A percentile compares a stretch with the other conserved stretches of the same genome.
These are phyloP conservation scores for Eupleurogrammus muticus DNA, from an alignment of 2,797 vertebrate genomes.

Conservation along the genomic window DNA sequence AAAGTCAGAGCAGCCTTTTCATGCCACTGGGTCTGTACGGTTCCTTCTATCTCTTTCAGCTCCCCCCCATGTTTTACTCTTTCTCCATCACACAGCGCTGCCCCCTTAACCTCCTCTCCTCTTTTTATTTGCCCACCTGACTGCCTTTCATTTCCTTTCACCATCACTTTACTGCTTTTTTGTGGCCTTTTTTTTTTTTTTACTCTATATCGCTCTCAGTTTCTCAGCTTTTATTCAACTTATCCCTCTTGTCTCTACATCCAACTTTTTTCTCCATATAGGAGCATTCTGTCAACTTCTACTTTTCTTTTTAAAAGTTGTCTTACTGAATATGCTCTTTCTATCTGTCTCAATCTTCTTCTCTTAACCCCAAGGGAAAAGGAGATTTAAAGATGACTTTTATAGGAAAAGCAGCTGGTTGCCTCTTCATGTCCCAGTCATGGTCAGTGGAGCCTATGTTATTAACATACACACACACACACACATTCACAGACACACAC, in stretches of 20 bases:
- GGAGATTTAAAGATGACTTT: conserved; percentile 56
- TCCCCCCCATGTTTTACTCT: conserved; percentile 15
- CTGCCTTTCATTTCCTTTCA: conserved; percentile 26
- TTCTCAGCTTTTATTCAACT: not conserved
- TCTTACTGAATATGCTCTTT: conserved; percentile 10
- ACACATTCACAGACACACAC: conserved; percentile 22
- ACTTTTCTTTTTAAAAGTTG: conserved; percentile 4
- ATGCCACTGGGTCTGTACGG: conserved; percentile 33
- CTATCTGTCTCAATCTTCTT: conserved; percentile 18
- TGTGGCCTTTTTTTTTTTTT: conserved; percentile 16
- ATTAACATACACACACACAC: conserved; percentile 45
- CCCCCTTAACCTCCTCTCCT: conserved; percentile 48
- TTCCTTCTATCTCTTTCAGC: conserved; percentile 24
- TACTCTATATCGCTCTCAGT: conserved; percentile 9
- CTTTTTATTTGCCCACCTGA: conserved; percentile 38
- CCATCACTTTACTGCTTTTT: conserved; percentile 19
- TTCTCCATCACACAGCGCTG: conserved; percentile 21
- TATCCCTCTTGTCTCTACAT: conserved; percentile 4
- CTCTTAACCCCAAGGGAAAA: conserved; percentile 49
- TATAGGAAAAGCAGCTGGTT: conserved; percentile 79
- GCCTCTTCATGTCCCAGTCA: conserved; percentile 54
- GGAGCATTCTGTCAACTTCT: conserved; percentile 30
- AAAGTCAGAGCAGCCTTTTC: conserved; percentile 68
- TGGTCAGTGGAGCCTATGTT: conserved; percentile 60
- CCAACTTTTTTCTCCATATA: conserved; percentile 27